These are phyloP conservation scores for Gobiocypris rarus DNA, from an alignment of 2,113 vertebrate genomes.

Conservation along the genomic window DNA sequence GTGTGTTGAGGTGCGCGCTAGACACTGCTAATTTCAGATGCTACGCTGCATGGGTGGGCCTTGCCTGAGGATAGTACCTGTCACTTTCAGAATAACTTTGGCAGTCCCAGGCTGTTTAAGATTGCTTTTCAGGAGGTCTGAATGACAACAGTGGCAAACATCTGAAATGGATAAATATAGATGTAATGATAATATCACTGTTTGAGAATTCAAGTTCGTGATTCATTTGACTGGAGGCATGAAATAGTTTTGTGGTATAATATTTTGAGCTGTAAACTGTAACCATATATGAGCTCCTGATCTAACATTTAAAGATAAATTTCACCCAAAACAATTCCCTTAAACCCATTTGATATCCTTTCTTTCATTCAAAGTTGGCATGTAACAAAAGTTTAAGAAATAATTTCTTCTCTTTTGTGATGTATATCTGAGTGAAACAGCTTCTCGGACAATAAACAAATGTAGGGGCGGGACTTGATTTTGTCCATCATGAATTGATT, in stretches of 20 bases:
- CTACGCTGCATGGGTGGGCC: constrained; percentile 6
- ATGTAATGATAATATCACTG: neutral
- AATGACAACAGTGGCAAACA: constrained; percentile 31
- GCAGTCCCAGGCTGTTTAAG: neutral
- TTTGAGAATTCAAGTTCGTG: neutral
- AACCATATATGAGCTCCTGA: neutral
- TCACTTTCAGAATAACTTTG: neutral
- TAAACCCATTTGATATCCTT: neutral
- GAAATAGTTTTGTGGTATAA: neutral
- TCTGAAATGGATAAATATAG: constrained; percentile 17
- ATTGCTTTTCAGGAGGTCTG: constrained; percentile 2
- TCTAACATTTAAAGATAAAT: neutral
- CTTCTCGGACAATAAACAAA: too few species aligned
- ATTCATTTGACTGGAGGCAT: neutral
- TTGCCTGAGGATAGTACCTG: constrained; percentile 26
- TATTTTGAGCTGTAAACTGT: neutral
- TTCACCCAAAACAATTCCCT: neutral
- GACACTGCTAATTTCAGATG: constrained; percentile 8
- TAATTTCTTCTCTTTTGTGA: too few species aligned
- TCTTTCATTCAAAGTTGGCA: neutral
- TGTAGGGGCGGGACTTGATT: too few species aligned
- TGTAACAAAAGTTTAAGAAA: too few species aligned
- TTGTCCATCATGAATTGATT: too few species aligned
- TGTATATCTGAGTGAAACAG: too few species aligned
- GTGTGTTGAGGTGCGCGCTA: neutral